Evolutionary conservation across 2,113 vertebrate genomes (phyloP).

Genomic region (Nicator chloris): DNA sequence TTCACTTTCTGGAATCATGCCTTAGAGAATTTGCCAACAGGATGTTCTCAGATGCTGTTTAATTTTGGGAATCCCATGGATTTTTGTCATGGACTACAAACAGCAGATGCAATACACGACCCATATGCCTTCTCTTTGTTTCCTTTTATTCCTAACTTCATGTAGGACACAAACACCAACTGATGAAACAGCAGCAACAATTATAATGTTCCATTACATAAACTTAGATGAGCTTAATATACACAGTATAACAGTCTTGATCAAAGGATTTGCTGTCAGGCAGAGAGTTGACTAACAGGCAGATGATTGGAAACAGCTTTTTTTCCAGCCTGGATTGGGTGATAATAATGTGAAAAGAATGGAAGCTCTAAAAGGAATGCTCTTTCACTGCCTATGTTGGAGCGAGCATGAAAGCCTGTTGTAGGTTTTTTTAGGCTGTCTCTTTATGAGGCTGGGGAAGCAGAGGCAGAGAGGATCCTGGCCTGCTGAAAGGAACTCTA

Average conservation of each 20-base stretch:
- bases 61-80: neutral
- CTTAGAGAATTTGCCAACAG: neutral
- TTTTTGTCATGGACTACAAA: neutral
- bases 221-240: neutral
- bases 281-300: neutral
- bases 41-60: neutral
- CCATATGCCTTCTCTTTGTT: neutral
- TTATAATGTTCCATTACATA: neutral
- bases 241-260: neutral
- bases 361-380: neutral
- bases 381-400: neutral
- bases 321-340: neutral
- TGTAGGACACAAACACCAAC: neutral
- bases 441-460: neutral
- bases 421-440: neutral
- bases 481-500: neutral
- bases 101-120: neutral
- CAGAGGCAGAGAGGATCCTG: neutral
- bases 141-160: neutral
- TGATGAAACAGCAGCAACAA: neutral
- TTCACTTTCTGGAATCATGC: neutral
- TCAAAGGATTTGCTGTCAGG: slow-evolving; percentile 24
- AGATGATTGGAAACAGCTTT: slow-evolving; percentile 26
- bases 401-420: neutral
- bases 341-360: slow-evolving; percentile 17